phyloP scores from a whole-genome alignment of 2,797 vertebrate genomes.

The Oryzias sinensis region DNA sequence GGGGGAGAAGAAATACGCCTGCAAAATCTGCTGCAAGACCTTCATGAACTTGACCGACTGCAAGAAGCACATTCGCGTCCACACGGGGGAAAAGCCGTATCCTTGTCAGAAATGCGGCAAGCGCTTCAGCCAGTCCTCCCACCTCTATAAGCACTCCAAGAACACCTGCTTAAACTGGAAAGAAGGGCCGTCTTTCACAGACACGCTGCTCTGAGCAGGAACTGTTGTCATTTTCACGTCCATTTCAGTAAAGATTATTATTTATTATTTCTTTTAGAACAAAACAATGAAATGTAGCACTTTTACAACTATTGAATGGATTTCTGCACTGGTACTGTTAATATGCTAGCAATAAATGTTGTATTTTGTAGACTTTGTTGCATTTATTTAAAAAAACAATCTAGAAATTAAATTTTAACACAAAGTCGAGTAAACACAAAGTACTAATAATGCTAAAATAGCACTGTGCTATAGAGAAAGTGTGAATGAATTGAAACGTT shows the following conservation, averaged over 20 bases:
- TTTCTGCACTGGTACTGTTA: slow-evolving; percentile 1
- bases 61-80: slow-evolving; percentile 96
- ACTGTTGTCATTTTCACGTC: neutral
- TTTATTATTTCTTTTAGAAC: slow-evolving; percentile 9
- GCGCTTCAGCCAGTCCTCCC: slow-evolving; percentile 96
- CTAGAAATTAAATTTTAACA: too few species aligned
- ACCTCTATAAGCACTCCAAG: slow-evolving; percentile 96
- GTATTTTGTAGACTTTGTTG: slow-evolving; percentile 10
- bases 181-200: slow-evolving; percentile 80
- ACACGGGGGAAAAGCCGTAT: slow-evolving; percentile 95
- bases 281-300: slow-evolving; percentile 15
- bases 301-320: neutral
- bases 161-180: slow-evolving; percentile 95
- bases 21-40: slow-evolving; percentile 97
- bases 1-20: slow-evolving; percentile 95
- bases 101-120: slow-evolving; percentile 95
- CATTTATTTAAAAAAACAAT: neutral
- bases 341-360: slow-evolving; percentile 24
- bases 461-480: too few species aligned
- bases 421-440: too few species aligned
- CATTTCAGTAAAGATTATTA: neutral
- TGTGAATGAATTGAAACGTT: too few species aligned
- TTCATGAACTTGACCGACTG: slow-evolving; percentile 97
- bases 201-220: slow-evolving; percentile 72
- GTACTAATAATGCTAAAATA: neutral